These are phyloP conservation scores for Apodemia mormo DNA, from an alignment of 2,888 invertebrate species.

Conservation along the genomic window DNA sequence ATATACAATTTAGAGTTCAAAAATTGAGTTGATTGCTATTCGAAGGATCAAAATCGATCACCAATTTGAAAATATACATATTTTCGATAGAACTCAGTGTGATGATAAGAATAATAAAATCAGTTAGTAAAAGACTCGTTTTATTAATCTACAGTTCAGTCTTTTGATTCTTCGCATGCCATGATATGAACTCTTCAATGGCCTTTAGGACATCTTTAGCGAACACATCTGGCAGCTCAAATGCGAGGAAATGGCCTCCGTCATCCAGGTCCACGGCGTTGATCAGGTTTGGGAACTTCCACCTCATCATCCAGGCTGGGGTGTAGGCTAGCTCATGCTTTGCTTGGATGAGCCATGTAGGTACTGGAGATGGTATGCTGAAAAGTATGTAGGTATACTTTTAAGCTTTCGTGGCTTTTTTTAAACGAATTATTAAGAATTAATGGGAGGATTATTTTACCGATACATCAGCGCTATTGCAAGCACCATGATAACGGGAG, in stretches of 20 bases:
- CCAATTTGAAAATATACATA: too few species aligned
- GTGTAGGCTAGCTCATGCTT: constrained; percentile 85
- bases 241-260: constrained; percentile 93
- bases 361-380: constrained; percentile 85
- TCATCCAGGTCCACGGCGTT: constrained; percentile 81
- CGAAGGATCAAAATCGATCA: too few species aligned
- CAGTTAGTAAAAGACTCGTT: too few species aligned
- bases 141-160: constrained; percentile 34
- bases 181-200: constrained; percentile 51
- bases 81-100: too few species aligned
- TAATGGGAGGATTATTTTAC: too few species aligned
- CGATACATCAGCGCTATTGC: too few species aligned
- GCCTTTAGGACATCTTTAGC: constrained; percentile 84
- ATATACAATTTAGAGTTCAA: too few species aligned
- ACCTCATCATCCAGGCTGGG: constrained; percentile 80
- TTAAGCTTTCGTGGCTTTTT: too few species aligned
- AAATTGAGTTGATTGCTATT: too few species aligned
- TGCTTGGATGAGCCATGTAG: constrained; percentile 58
- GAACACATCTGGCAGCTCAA: constrained; percentile 87
- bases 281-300: constrained; percentile 84
- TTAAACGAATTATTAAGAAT: too few species aligned
- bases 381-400: background rate
- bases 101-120: too few species aligned
- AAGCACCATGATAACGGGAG: too few species aligned
- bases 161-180: constrained; percentile 38